Conservation (phyloP, 2,113 vertebrate species). For the Ammospiza nelsoni region DNA sequence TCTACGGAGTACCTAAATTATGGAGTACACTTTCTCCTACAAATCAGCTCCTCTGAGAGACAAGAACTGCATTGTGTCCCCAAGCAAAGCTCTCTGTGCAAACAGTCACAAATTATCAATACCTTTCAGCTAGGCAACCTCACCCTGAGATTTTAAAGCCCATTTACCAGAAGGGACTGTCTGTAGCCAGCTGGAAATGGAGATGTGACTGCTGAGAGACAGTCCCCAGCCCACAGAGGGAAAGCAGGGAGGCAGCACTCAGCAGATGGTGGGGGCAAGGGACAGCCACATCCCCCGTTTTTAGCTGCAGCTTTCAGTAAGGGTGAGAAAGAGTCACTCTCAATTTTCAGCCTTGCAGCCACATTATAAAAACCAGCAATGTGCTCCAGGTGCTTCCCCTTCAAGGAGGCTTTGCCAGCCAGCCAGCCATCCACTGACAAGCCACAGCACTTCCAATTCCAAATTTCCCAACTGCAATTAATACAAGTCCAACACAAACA, state of each 20-base stretch:
- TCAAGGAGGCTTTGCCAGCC: background rate
- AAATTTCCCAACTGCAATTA: background rate
- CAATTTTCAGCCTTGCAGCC: background rate
- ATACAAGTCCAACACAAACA: background rate
- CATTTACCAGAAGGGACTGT: background rate
- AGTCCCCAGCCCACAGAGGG: constrained; percentile 4
- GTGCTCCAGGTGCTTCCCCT: background rate
- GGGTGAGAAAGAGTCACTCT: background rate
- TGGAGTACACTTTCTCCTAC: background rate
- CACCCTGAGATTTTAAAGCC: background rate
- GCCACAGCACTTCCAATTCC: background rate
- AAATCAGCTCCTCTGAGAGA: background rate
- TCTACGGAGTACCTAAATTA: background rate
- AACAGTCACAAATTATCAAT: background rate
- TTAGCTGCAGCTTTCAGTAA: background rate
- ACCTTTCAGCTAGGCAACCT: background rate
- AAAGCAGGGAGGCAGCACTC: background rate
- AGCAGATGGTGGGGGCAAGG: constrained; percentile 45
- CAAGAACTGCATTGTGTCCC: background rate
- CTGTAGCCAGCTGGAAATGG: constrained; percentile 33
- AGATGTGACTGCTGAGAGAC: background rate
- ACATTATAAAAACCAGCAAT: background rate
- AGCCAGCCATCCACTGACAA: background rate
- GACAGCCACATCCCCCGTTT: background rate
- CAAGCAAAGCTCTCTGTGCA: background rate